Evolutionary conservation across 1,140 invertebrate species (phyloP).

Genomic region (Drosophila ohnishii): DNA sequence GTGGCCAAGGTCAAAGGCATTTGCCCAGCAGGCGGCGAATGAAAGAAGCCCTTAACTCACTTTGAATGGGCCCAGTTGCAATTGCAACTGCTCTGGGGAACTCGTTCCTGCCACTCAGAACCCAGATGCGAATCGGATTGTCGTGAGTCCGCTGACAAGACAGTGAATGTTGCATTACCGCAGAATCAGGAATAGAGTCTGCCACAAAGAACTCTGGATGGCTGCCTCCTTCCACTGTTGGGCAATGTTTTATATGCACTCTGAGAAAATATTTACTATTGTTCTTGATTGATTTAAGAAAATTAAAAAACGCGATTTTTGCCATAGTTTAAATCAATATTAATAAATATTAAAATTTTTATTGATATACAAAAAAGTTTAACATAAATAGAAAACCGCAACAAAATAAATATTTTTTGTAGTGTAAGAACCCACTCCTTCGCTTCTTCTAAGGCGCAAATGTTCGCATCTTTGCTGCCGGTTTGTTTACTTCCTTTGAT

Average conservation of each 20-base stretch:
- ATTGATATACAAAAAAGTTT: no score
- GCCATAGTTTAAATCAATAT: no score
- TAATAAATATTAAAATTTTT: no score
- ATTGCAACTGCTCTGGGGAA: slow-evolving; percentile 43
- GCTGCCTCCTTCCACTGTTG: not conserved
- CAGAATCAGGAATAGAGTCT: slow-evolving; percentile 6
- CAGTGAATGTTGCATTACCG: slow-evolving; percentile 13
- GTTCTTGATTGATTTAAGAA: not conserved
- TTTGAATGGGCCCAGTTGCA: slow-evolving; percentile 53
- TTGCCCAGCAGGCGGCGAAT: slow-evolving; percentile 44
- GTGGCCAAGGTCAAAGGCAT: slow-evolving; percentile 67
- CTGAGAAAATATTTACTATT: not conserved
- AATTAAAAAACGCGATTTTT: no score
- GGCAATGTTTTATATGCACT: not conserved
- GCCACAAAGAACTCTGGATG: slow-evolving; percentile 4
- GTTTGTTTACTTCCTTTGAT: slow-evolving; percentile 27
- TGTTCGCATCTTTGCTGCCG: slow-evolving; percentile 15
- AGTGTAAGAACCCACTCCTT: slow-evolving; percentile 7
- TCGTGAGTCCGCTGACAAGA: slow-evolving; percentile 45
- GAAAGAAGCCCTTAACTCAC: slow-evolving; percentile 69
- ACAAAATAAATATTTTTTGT: not conserved
- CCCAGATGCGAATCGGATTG: slow-evolving; percentile 43
- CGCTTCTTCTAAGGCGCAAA: slow-evolving; percentile 14
- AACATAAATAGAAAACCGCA: not conserved
- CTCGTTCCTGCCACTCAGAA: slow-evolving; percentile 51